A percentile compares a stretch with the other conserved stretches of the same genome.
Evolutionary conservation across 2,888 invertebrate species (phyloP).

Genomic region (Thereva nobilitata): DNA sequence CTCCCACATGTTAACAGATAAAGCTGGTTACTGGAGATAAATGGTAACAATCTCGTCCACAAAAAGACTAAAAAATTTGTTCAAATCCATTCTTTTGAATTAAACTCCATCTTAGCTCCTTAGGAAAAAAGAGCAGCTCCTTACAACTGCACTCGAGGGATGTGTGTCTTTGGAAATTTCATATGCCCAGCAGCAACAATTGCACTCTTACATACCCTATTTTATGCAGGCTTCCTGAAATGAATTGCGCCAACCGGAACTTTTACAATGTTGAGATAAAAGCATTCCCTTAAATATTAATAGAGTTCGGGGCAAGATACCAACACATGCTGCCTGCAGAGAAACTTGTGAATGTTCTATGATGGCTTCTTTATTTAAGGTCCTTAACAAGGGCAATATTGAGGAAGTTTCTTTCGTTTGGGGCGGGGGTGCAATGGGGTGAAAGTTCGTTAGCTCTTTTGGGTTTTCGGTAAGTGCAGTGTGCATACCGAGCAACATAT

Average conservation of each 20-base stretch:
- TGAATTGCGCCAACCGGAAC: constrained; percentile 33
- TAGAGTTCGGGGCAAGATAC: constrained; percentile 28
- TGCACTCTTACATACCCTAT: constrained; percentile 29
- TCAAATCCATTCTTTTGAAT: too few relatives aligned
- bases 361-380: constrained; percentile 31
- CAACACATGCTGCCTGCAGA: constrained; percentile 29
- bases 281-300: constrained; percentile 36
- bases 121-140: too few relatives aligned
- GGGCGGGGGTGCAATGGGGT: too few relatives aligned
- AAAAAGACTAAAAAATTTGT: too few relatives aligned
- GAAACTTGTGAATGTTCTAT: constrained; percentile 28
- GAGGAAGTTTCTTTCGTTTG: constrained; percentile 2
- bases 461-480: too few relatives aligned
- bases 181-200: constrained; percentile 25
- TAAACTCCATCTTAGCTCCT: too few relatives aligned
- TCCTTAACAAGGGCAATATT: constrained; percentile 20
- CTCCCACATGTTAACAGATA: too few relatives aligned
- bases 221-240: constrained; percentile 21
- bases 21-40: too few relatives aligned
- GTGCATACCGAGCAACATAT: too few relatives aligned
- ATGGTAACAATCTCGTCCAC: too few relatives aligned
- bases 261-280: constrained; percentile 33
- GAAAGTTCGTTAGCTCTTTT: too few relatives aligned
- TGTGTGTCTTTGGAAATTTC: neutral
- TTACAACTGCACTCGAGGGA: too few relatives aligned